Percentiles rank a stretch among this genome's conserved stretches.
phyloP scores from a whole-genome alignment of 1,140 invertebrate species.

The Leguminivora glycinivorella region DNA sequence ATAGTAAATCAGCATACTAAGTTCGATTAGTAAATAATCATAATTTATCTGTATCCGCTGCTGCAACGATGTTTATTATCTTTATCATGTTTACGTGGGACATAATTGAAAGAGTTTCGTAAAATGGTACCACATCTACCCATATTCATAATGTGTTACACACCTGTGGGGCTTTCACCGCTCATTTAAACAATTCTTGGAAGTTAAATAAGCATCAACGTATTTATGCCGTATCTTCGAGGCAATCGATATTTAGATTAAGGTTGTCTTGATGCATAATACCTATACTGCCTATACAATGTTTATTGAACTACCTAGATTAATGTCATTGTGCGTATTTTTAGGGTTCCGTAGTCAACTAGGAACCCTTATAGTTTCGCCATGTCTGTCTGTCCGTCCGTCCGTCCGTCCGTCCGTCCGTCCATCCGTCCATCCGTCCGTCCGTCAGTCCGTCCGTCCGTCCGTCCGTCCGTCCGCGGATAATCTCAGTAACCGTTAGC shows the following conservation, averaged over 20 bases:
- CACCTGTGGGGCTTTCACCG: constrained; percentile 55
- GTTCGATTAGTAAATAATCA: neutral
- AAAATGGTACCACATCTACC: constrained; percentile 45
- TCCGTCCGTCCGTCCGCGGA: too few relatives aligned
- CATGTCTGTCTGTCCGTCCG: too few relatives aligned
- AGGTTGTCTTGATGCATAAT: too few relatives aligned
- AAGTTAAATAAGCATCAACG: constrained; percentile 47
- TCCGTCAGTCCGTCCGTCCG: too few relatives aligned
- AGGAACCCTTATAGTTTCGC: too few relatives aligned
- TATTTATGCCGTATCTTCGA: constrained; percentile 31
- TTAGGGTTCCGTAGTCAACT: too few relatives aligned
- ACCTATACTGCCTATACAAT: too few relatives aligned
- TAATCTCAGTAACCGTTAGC: too few relatives aligned
- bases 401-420: too few relatives aligned
- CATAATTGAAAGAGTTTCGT: constrained; percentile 38
- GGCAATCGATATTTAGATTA: constrained; percentile 40
- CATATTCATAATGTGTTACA: constrained; percentile 44
- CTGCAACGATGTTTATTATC: neutral
- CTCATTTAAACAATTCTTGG: constrained; percentile 53
- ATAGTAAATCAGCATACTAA: neutral
- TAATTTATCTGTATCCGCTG: constrained; percentile 4
- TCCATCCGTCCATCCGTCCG: too few relatives aligned
- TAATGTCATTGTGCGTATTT: too few relatives aligned
- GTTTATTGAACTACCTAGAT: too few relatives aligned
- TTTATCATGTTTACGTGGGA: constrained; percentile 55